Evolutionary conservation across 2,113 vertebrate species (phyloP), one percentile per base, ranked within the genome.

Genomic region (Fregata magnificens): DNA sequence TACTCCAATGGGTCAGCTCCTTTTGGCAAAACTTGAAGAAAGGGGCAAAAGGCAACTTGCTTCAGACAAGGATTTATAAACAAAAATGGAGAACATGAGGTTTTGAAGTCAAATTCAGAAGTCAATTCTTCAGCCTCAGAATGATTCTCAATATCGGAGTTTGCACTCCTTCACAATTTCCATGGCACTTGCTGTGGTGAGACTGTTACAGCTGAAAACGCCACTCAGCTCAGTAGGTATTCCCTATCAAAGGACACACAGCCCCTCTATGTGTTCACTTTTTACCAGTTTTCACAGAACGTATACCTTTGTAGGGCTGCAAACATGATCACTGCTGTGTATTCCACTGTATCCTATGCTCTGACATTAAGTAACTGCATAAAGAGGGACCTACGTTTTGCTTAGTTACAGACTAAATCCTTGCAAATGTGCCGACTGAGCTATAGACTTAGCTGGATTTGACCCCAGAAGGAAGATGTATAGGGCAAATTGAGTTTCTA

Each of bases 251-350:
- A 66, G 34, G 34, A 62, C 19, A 45, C 7, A 7, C 59, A 44
- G 17, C 6, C 9, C 28, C 20, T 34, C 47, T 0, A 0, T 7
- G 16, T 25, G 26, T 17, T 77, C 38, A 22, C 13, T 63, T 78
- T 63, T 84, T 22, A 49, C 9, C 38, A 34, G 26, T 36, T 79
- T 47, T 76, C n/a, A 42, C 21, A 45, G 36, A 53, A 59, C 0
- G 0, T 15, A 10, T 5, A 11, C 3, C 9, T 65, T 49, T 63
- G 32, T 13, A 83, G 45, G 38, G 24, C 47, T 50, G 4, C 13
- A 93, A 32, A 74, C 6, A 11, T 11, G 25, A 16, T 32, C 5
- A 20, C 24, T n/a, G 21, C 22, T 88, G 10, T 32, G 36, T 52
- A 93, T 49, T n/a, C 15, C 50, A 58, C 16, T 13, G 2, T 9